A percentile compares a stretch with the other conserved stretches of the same genome.
Evolutionary conservation across 2,888 invertebrate species (phyloP).

Genomic region (Patella caerulea): DNA sequence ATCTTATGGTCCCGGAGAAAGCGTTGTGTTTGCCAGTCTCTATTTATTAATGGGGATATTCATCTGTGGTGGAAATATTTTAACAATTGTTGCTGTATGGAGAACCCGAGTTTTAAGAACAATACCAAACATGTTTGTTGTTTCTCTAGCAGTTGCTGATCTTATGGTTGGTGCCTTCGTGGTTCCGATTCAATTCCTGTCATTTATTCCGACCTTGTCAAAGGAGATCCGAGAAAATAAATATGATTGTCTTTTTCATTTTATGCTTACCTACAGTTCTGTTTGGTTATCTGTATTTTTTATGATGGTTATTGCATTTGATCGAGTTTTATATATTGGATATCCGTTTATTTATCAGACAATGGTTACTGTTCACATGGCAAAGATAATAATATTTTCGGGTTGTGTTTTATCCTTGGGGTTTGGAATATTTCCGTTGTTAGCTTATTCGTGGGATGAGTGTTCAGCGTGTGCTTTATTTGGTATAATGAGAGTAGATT

Average conservation of each 20-base stretch:
- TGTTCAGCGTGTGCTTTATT: too few relatives aligned
- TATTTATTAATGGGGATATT: conserved; percentile 12
- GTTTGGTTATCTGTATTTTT: conserved; percentile 25
- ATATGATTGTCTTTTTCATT: conserved; percentile 25
- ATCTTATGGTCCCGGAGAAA: too few relatives aligned
- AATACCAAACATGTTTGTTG: conserved; percentile 39
- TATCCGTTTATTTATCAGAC: neutral
- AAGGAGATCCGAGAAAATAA: conserved; percentile 13
- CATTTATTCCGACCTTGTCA: neutral
- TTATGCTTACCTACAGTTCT: conserved; percentile 20
- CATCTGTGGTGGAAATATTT: conserved; percentile 31
- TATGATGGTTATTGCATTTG: conserved; percentile 25
- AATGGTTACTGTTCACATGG: neutral
- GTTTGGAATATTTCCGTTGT: too few relatives aligned
- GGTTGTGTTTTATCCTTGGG: conserved; percentile 2
- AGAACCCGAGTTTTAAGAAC: conserved; percentile 29
- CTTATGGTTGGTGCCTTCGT: conserved; percentile 19
- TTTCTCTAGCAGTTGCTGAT: conserved; percentile 22
- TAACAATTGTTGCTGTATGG: conserved; percentile 31
- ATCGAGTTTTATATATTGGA: conserved; percentile 23
- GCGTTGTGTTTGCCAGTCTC: too few relatives aligned
- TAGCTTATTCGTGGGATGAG: too few relatives aligned
- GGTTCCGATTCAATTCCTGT: conserved; percentile 23
- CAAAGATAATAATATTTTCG: neutral
- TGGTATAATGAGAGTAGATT: too few relatives aligned